Base-by-base conservation (phyloP, 2,113 vertebrate species). In the Vombatus ursinus region DNA sequence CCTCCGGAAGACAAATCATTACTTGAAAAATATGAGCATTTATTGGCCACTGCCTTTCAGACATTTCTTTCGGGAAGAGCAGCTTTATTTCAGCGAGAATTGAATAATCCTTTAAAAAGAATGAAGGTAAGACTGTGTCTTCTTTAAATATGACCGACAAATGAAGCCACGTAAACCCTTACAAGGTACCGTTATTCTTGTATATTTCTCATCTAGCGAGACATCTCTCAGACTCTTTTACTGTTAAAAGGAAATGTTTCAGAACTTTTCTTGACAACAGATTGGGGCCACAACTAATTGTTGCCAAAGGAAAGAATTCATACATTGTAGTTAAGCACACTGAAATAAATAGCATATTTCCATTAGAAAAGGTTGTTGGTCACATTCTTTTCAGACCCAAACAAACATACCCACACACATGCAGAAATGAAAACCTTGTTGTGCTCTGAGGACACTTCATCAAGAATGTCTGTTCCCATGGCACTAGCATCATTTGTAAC, bases 21-120 rank as follows among this genome's bases (percentile, higher is more conserved):
- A 97, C 98, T 99, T 99, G 99, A 99, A 98, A 99, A 99, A 98
- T 99, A 99, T 98, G 99, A 99, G 98, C 99, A 98, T 98, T 99
- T 99, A 97, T 98, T 99, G 98, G 99, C 99, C 53, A 98, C 98
- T 92, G 99, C 99, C 98, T 99, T 99, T 99, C 99, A 99, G 99
- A 99, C 99, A 0, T 99, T 99, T 98, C 99, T 99, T 92, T 99
- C 99, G 94, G 99, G 99, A 98, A 99, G 99, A 99, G 99, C 99
- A 95, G 99, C 99, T 98, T 99, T 99, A 95, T 99, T 99, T 99
- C 99, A 99, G 98, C 98, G 99, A 98, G 99, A 99, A 98, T 98
- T 99, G 99, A 99, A 99, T 98, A 99, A 99, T 98, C 99, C 99
- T 98, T 99, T 99, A 98, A 99, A 99, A 99, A 99, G 98, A 99